Evolutionary conservation across 2,113 vertebrate genomes (phyloP), one percentile per base, ranked within the genome.

Genomic region (Brachyhypopomus gauderio): DNA sequence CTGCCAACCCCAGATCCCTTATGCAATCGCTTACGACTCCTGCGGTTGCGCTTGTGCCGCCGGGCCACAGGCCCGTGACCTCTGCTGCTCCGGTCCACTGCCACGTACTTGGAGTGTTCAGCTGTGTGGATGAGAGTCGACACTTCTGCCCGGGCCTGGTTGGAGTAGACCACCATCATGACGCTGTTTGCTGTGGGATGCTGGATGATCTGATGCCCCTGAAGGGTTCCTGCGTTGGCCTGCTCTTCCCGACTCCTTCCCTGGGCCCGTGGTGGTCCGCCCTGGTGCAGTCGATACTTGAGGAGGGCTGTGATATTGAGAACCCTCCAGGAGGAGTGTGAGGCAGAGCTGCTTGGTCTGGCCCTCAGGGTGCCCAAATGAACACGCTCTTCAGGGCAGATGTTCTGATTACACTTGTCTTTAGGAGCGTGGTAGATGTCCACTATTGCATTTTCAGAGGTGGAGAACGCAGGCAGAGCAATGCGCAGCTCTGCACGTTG

Each of bases 101-200:
- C 85, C 77, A 94, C 89, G 0, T 95, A 93, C 82, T 96, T 96
- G 75, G 95, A 96, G 82, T 86, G 91, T 88, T 95, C 93, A 0
- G 93, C 95, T 0, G 94, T 94, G 83, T 79, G 92, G 88, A 96
- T 95, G 82, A 97, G 94, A 0, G 91, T 94, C 36, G 91, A 88
- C 1, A 48, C 79, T 1, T 34, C 82, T 0, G 79, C 88, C 5
- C 88, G 90, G 63, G 89, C 89, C 45, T 93, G 92, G 85, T 89
- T 94, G 52, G 91, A 94, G 88, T 95, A 96, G 38, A 97, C 88
- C 38, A 97, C 94, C 91, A 97, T 92, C 89, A 95, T 93, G 81
- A 93, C 91, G 25, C 85, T 86, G 62, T 94, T 88, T 0, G 73
- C 76, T 23, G 86, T 81, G 0, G 81, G 85, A 66, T 91, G 90